These are phyloP conservation scores for Pseudopodoces humilis DNA, from an alignment of 2,113 vertebrate genomes.

Conservation along the genomic window DNA sequence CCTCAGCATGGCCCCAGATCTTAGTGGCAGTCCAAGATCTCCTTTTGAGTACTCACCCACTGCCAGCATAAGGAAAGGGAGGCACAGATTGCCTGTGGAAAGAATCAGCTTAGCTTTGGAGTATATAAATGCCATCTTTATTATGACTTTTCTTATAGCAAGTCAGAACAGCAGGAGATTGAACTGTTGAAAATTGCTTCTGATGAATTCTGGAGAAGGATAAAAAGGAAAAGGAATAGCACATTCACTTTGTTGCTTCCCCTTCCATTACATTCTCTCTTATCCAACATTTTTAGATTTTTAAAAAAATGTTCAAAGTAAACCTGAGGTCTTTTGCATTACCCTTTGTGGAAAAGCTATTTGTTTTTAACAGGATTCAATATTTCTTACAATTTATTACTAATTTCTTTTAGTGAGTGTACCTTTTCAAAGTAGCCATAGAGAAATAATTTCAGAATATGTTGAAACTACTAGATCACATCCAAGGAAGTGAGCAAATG, in stretches of 20 bases:
- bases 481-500: background rate
- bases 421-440: background rate
- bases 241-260: background rate
- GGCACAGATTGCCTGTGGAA: background rate
- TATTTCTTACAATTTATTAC: constrained; percentile 13
- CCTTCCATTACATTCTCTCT: background rate
- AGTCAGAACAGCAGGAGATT: background rate
- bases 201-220: background rate
- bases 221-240: background rate
- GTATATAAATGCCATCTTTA: background rate
- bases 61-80: background rate
- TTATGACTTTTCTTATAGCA: background rate
- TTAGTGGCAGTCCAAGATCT: background rate
- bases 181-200: background rate
- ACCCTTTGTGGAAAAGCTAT: background rate
- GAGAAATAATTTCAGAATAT: background rate
- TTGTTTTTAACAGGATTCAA: background rate
- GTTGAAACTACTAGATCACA: background rate
- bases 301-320: background rate
- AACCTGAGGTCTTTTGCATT: background rate
- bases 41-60: background rate
- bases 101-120: background rate
- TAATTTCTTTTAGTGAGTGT: background rate
- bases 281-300: background rate
- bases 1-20: background rate